Percentiles rank a stretch among this genome's conserved stretches.
phyloP scores from a whole-genome alignment of 64 coral and sea anemone species.

The Porites lutea region DNA sequence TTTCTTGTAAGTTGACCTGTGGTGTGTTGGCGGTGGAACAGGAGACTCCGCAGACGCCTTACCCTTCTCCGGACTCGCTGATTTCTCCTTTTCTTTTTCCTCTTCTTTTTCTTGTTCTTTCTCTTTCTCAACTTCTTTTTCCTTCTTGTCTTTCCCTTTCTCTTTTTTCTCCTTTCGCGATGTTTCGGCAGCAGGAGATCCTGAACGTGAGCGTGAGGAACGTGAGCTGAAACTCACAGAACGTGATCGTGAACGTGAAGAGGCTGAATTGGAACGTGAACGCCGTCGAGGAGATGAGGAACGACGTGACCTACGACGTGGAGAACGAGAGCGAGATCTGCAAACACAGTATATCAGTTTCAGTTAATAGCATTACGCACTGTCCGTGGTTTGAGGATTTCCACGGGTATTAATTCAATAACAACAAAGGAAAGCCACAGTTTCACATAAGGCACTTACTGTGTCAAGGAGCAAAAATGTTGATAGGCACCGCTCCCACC shows the following conservation, averaged over 20 bases:
- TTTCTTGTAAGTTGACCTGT: slow-evolving; percentile 90
- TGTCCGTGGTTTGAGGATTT: neutral
- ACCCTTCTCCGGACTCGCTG: neutral
- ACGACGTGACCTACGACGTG: slow-evolving; percentile 67
- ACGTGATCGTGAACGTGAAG: slow-evolving; percentile 74
- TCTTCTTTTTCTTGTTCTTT: slow-evolving; percentile 17
- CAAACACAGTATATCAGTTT: neutral
- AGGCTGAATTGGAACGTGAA: slow-evolving; percentile 45
- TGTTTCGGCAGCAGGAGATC: slow-evolving; percentile 49
- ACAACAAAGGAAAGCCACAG: too few relatives aligned
- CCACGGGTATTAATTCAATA: neutral
- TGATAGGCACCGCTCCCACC: too few relatives aligned
- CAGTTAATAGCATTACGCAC: too few relatives aligned
- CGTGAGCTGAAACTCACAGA: slow-evolving; percentile 64
- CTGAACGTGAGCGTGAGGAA: slow-evolving; percentile 62
- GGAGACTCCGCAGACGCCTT: slow-evolving; percentile 32
- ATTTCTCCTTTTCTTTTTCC: slow-evolving; percentile 6
- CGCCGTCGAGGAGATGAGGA: slow-evolving; percentile 59
- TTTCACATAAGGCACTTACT: too few relatives aligned
- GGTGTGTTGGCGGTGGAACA: slow-evolving; percentile 85
- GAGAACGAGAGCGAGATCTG: slow-evolving; percentile 72
- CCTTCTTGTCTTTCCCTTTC: slow-evolving; percentile 39
- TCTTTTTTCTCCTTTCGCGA: slow-evolving; percentile 48
- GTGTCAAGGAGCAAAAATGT: too few relatives aligned
- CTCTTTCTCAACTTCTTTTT: slow-evolving; percentile 17